phyloP scores from a whole-genome alignment of 2,113 vertebrate species.

The Tragulus kanchil region DNA sequence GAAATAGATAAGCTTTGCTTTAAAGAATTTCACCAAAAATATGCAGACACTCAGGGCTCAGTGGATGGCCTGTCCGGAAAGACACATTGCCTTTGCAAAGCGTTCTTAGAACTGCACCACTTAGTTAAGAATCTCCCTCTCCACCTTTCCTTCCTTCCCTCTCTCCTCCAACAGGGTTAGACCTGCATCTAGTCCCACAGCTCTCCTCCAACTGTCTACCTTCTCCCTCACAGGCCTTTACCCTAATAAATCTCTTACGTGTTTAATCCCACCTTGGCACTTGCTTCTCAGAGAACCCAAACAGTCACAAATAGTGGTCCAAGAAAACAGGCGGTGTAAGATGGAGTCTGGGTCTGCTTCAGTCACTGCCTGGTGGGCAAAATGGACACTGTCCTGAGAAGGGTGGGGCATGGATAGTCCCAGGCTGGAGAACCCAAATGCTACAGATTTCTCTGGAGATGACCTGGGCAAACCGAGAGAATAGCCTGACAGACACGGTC shows the following conservation, averaged over 20 bases:
- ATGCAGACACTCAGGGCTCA: background rate
- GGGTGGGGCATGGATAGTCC: background rate
- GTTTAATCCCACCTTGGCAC: background rate
- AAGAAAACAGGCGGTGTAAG: background rate
- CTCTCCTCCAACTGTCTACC: background rate
- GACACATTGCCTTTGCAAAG: background rate
- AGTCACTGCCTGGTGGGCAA: background rate
- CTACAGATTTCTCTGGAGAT: constrained; percentile 23
- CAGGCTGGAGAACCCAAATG: background rate
- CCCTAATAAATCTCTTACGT: background rate
- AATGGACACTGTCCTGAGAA: background rate
- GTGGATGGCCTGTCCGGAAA: background rate
- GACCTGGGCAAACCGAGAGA: background rate
- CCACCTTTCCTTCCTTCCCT: background rate
- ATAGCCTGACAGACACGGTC: background rate
- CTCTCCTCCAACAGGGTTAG: background rate
- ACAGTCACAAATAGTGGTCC: background rate
- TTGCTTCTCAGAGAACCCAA: background rate
- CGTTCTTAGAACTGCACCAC: background rate
- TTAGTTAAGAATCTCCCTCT: background rate
- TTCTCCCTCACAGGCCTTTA: background rate
- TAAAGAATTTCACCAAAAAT: background rate
- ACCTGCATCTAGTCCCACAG: background rate
- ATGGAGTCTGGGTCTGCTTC: background rate
- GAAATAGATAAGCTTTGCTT: background rate